phyloP scores from a whole-genome alignment of 2,113 vertebrate genomes.

The Gorilla gorilla region DNA sequence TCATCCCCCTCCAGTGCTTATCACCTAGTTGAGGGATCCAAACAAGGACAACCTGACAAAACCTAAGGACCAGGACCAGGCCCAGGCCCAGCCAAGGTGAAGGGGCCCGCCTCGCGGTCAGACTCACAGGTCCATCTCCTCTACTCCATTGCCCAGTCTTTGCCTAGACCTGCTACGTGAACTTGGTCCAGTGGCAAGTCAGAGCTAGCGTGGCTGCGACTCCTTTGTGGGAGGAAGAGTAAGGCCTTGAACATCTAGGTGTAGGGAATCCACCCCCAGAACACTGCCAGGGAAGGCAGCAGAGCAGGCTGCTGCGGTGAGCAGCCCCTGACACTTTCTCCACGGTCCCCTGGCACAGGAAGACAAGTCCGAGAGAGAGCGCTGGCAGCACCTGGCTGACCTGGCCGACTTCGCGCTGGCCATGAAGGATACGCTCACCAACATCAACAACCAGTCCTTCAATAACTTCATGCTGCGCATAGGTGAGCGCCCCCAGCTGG shows the following conservation, averaged over 20 bases:
- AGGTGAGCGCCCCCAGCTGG: constrained; percentile 81
- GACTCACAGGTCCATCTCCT: not conserved
- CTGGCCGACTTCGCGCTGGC: constrained; percentile 96
- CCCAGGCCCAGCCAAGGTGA: not conserved
- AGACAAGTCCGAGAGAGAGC: constrained; percentile 88
- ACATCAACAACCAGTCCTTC: constrained; percentile 99
- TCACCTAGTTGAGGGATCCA: not conserved
- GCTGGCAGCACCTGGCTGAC: constrained; percentile 95
- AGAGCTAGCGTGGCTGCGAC: not conserved
- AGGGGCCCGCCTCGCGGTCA: too few relatives aligned
- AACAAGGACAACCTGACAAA: not conserved
- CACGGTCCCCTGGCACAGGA: constrained; percentile 79
- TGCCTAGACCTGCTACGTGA: not conserved
- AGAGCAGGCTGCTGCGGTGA: rapidly evolving
- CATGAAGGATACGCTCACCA: constrained; percentile 96
- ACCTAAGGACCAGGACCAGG: not conserved
- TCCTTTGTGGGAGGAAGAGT: not conserved
- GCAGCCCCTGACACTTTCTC: not conserved
- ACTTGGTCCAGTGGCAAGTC: not conserved
- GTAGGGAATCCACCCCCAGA: not conserved
- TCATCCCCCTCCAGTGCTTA: not conserved
- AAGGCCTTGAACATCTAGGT: not conserved
- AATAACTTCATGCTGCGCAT: constrained; percentile 99
- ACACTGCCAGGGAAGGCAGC: too few relatives aligned
- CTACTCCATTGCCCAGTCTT: not conserved